Conservation (phyloP, 2,888 invertebrate species). For the Dicyrtomina minuta region DNA sequence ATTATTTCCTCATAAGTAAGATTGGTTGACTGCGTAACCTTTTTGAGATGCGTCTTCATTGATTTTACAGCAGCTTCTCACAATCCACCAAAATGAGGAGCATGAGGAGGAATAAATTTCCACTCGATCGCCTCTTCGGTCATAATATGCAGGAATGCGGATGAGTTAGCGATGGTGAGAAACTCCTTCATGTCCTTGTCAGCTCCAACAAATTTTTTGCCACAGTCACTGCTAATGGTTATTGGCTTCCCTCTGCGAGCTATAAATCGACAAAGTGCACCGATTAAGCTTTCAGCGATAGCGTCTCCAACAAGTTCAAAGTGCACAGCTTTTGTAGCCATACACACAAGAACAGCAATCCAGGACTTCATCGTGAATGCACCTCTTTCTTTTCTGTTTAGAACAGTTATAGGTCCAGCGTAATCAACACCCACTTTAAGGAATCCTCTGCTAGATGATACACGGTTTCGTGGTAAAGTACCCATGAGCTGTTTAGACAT, state of each 20-base stretch:
- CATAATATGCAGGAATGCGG: too few species aligned
- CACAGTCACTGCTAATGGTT: conserved; percentile 39
- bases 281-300: conserved; percentile 40
- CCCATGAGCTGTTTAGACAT: conserved; percentile 54
- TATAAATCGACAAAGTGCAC: conserved; percentile 35
- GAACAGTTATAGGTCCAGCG: conserved; percentile 54
- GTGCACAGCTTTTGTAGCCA: conserved; percentile 54
- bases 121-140: too few species aligned
- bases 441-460: too few species aligned
- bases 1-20: too few species aligned
- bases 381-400: conserved; percentile 47
- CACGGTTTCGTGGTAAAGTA: conserved; percentile 54
- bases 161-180: too few species aligned
- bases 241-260: too few species aligned
- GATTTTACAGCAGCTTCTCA: too few species aligned
- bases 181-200: conserved; percentile 3
- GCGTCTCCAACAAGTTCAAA: conserved; percentile 49
- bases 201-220: conserved; percentile 40
- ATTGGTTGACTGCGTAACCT: too few species aligned
- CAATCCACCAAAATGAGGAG: too few species aligned
- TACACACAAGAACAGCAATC: conserved; percentile 55
- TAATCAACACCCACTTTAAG: conserved; percentile 54
- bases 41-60: too few species aligned
- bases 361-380: conserved; percentile 53
- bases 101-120: too few species aligned